phyloP scores from a whole-genome alignment of 2,888 invertebrate genomes.

The Drosophila leonis region DNA sequence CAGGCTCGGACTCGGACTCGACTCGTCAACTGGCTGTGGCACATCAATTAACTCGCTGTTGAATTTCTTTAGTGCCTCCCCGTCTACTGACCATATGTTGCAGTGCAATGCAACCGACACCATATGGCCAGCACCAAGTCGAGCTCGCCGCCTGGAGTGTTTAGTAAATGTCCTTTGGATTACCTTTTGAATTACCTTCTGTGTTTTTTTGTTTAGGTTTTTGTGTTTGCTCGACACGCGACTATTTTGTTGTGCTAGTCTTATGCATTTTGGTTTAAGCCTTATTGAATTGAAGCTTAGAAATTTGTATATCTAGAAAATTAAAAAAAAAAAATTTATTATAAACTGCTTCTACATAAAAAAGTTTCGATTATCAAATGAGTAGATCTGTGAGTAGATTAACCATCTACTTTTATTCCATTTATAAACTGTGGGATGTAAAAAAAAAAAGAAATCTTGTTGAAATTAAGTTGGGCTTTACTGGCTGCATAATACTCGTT shows the following conservation, averaged over 20 bases:
- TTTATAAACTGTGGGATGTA: too few species aligned
- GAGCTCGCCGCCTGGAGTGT: conserved; percentile 14
- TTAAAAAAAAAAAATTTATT: too few species aligned
- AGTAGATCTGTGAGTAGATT: too few species aligned
- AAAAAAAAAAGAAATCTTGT: too few species aligned
- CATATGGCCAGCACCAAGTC: conserved; percentile 64
- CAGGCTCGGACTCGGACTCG: conserved; percentile 24
- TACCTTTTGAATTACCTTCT: conserved; percentile 31
- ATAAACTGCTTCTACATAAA: too few species aligned
- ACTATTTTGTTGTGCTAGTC: conserved; percentile 56
- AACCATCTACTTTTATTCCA: too few species aligned
- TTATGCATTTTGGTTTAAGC: neutral
- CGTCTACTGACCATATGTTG: conserved; percentile 80
- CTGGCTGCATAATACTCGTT: too few species aligned
- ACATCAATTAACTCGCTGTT: conserved; percentile 72
- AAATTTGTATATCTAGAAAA: neutral
- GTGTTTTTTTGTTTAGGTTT: neutral
- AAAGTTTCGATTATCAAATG: too few species aligned
- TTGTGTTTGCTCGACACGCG: conserved; percentile 33
- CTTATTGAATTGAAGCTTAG: neutral
- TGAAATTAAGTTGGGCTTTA: too few species aligned
- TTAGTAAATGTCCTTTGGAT: conserved; percentile 43
- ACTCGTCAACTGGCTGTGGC: conserved; percentile 44
- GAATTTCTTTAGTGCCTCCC: conserved; percentile 54
- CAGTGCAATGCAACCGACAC: conserved; percentile 46